phyloP scores from a whole-genome alignment of 1,140 invertebrate species.

The Diploscapter pachys region DNA sequence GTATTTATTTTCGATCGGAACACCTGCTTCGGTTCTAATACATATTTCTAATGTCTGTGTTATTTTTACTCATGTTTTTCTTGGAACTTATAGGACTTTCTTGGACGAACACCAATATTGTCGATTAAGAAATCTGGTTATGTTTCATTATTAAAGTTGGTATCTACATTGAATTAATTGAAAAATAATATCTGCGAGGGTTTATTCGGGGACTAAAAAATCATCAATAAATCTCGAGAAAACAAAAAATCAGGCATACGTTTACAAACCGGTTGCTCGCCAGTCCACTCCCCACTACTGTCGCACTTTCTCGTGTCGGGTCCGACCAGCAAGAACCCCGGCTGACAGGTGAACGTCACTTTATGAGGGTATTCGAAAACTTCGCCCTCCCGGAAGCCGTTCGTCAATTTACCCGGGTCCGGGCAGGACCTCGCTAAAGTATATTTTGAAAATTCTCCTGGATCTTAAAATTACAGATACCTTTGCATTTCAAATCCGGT shows the following conservation, averaged over 20 bases:
- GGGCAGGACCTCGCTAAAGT: slow-evolving; percentile 78
- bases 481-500: slow-evolving; percentile 87
- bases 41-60: background rate
- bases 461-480: slow-evolving; percentile 65
- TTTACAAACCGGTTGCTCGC: slow-evolving; percentile 57
- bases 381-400: slow-evolving; percentile 83
- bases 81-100: no score
- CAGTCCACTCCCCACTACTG: slow-evolving; percentile 60
- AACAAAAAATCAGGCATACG: slow-evolving; percentile 41
- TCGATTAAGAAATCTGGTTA: no score
- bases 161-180: no score
- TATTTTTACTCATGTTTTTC: no score
- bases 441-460: slow-evolving; percentile 23
- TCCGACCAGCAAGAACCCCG: slow-evolving; percentile 60
- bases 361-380: slow-evolving; percentile 85
- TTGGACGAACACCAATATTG: no score
- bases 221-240: background rate
- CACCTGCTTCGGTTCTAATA: background rate
- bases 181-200: no score
- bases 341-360: slow-evolving; percentile 59
- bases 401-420: slow-evolving; percentile 78
- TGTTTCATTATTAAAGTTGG: no score
- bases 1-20: background rate
- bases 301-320: slow-evolving; percentile 58
- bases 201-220: no score